Evolutionary conservation across 2,888 invertebrate genomes (phyloP), one percentile per base, ranked within the genome.

Genomic region (Drosophila suboccidentalis): DNA sequence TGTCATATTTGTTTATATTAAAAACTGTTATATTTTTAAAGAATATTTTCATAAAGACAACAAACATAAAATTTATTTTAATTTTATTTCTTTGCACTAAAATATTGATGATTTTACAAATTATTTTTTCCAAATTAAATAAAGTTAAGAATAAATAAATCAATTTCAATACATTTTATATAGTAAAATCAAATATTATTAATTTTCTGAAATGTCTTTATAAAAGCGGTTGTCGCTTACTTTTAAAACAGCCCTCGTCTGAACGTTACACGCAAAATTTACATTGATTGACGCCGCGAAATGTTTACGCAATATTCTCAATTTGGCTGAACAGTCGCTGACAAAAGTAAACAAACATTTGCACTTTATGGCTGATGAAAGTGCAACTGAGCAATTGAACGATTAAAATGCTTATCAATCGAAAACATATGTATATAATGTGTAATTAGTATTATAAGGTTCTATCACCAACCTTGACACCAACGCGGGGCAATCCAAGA

Each of bases 401-500:
- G 50, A 69, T 64, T 15, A 59, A 47, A 59, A 26, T 49, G 59
- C 26, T 67, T 72, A 72, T 77, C 79, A 44, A 9, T 39, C 1
- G 9, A 10, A 10, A 15, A 62, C 36, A 41, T 22, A 44, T 6
- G 19, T 19, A 22, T 22, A 32, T 29, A 38, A 41, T 29, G 38
- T 43, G 29, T 39, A 26, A 26, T 26, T 26, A 15, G 19, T 26
- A 44, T 10, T 46, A n/a, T 57, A 44, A 26, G 8, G 19, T 39
- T 58, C 34, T 38, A 50, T 49, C 39, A 57, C 69, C 62, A 69
- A 78, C 79, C 79, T 76, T 69, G 63, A 68, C 74, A 77, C 49
- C 34, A 58, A 22, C 15, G 17, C 59, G 44, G 62, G 15, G 44
- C 29, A 22, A 43, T 39, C 13, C 47, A 36, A 43, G 15, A 47